Evolutionary conservation across 2,888 invertebrate genomes (phyloP), one percentile per base, ranked within the genome.

Genomic region (Heliconius cydno): DNA sequence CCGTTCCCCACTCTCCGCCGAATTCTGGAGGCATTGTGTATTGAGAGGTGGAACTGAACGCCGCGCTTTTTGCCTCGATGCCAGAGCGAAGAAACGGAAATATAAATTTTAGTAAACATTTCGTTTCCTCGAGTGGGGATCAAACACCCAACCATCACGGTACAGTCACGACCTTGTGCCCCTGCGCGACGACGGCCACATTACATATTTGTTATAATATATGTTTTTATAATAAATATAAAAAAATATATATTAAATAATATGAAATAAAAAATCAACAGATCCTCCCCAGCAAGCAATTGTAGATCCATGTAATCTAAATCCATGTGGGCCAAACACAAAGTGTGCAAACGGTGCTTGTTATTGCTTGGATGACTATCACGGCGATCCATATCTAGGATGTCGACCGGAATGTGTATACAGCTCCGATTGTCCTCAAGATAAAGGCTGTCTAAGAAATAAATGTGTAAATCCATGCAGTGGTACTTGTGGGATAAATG

Each of bases 391-490:
- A 34, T 94, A 95, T 82, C 92, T 96, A 82, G 96, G 96, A 2
- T 97, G 97, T 86, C 93, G 97, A 84, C 97, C 97, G 41, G 97
- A 97, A 94, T 97, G 97, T 87, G 95, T 97, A 3, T 92, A 96
- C 73, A 97, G 96, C 87, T 94, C 96, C 1, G 97, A 97, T 86
- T 97, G 97, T 87, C 90, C 96, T 25, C 89, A 94, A 80, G 95
- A 96, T 83, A 96, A 96, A 86, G 96, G 96, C 66, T 97, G 97
- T 85, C 95, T 96, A 83, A 91, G 95, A 86, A 96, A 96, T 87
- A 97, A 97, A 90, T 97, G 97, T 86, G 86, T 94, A n/a, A 96
- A 97, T 90, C 97, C 97, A 38, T 97, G 97, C 87, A 95, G 96
- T 72, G 96, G 96, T 83, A 96, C 96, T 15, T 97, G 97, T 87